Percentiles rank a stretch among this genome's conserved stretches.
Conservation (phyloP, 2,888 invertebrate genomes). For the Cactoblastis cactorum region DNA sequence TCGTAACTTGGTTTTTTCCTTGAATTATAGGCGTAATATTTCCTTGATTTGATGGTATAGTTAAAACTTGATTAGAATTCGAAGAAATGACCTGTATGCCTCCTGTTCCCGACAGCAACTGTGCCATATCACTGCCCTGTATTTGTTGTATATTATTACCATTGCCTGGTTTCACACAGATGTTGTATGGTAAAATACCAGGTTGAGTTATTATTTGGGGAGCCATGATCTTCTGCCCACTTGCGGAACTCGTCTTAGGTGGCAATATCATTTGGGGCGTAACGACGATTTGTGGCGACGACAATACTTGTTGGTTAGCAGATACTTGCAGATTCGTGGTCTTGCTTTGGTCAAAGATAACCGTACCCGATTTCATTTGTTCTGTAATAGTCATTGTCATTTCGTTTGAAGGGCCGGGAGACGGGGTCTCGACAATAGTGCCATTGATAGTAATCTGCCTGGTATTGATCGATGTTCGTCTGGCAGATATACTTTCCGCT, state of each 20-base stretch:
- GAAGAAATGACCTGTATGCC: constrained; percentile 77
- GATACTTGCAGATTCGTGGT: constrained; percentile 71
- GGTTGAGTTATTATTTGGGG: constrained; percentile 71
- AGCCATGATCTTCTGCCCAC: constrained; percentile 62
- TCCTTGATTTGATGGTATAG: constrained; percentile 67
- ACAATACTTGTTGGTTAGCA: constrained; percentile 64
- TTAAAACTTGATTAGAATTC: constrained; percentile 71
- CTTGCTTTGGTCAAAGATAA: constrained; percentile 72
- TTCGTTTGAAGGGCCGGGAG: constrained; percentile 73
- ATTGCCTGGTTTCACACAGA: constrained; percentile 71
- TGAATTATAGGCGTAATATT: constrained; percentile 61
- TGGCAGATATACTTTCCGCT: constrained; percentile 70
- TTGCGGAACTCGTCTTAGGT: constrained; percentile 61
- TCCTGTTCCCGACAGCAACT: constrained; percentile 63
- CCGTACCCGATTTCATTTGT: constrained; percentile 71
- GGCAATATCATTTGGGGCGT: constrained; percentile 74
- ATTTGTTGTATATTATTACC: constrained; percentile 67
- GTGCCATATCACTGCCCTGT: constrained; percentile 68
- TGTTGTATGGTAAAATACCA: constrained; percentile 67
- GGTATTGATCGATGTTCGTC: constrained; percentile 73
- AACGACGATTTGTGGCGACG: constrained; percentile 73
- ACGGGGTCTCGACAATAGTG: constrained; percentile 74
- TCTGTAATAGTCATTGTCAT: constrained; percentile 75
- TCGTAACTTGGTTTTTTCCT: constrained; percentile 65
- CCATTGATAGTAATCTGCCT: constrained; percentile 76